phyloP scores from a whole-genome alignment of 2,888 invertebrate species.

The Caradrina clavipalpis region DNA sequence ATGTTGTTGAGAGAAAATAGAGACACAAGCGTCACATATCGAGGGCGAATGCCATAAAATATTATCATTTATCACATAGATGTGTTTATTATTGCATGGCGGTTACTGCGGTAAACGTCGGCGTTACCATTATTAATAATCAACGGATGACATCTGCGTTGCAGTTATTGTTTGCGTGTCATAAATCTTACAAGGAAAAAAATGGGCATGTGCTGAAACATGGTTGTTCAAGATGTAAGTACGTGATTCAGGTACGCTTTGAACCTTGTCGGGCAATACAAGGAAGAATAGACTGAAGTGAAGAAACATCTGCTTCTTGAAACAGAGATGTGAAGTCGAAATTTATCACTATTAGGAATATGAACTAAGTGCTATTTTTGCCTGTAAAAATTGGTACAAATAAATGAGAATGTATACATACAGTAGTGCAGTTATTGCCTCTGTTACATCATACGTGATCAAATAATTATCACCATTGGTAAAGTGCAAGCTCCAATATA shows the following conservation, averaged over 20 bases:
- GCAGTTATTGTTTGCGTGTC: slow-evolving; percentile 76
- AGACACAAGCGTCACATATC: slow-evolving; percentile 85
- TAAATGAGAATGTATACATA: no score
- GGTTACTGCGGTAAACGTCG: slow-evolving; percentile 88
- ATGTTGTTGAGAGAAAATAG: slow-evolving; percentile 75
- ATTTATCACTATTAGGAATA: not conserved
- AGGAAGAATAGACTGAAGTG: not conserved
- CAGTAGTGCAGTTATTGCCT: no score
- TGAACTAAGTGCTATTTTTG: not conserved
- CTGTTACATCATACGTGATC: no score
- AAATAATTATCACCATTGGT: no score
- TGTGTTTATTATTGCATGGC: slow-evolving; percentile 87
- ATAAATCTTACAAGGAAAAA: slow-evolving; percentile 71
- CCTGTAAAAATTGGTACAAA: not conserved
- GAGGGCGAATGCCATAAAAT: slow-evolving; percentile 88
- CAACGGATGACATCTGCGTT: slow-evolving; percentile 84
- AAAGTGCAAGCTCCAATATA: no score
- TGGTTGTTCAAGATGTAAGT: slow-evolving; percentile 51
- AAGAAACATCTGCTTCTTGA: not conserved
- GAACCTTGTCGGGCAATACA: not conserved
- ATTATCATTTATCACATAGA: slow-evolving; percentile 88
- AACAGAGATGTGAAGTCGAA: not conserved
- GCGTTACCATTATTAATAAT: slow-evolving; percentile 87
- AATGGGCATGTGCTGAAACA: slow-evolving; percentile 69
- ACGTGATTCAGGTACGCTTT: slow-evolving; percentile 36